Evolutionary conservation across 1,140 invertebrate genomes (phyloP), one percentile per base, ranked within the genome.

Genomic region (Philaenus spumarius): DNA sequence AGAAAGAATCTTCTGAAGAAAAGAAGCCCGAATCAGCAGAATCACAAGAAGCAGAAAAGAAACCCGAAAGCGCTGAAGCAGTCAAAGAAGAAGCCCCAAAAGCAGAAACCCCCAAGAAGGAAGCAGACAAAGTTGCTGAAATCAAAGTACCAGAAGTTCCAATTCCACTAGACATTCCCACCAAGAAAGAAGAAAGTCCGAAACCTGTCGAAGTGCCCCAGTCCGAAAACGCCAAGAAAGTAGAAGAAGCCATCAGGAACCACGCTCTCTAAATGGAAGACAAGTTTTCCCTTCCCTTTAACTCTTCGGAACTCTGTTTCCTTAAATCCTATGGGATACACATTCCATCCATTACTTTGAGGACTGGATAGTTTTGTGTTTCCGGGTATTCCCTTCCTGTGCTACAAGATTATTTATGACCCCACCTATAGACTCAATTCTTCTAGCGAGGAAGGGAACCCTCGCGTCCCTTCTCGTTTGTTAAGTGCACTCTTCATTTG

Each of bases 361-460:
- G 9, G 26, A 4, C 3, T 4, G 26, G 26, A 30, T 30, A 30
- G 26, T 30, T 30, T 30, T 30, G 26, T 30, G 26, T 30, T n/a
- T 30, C 26, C 26, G 26, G 9, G 26, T 4, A 34, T 22, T 50
- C 52, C 59, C 59, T 51, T 43, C 54, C 59, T 56, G 37, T 53
- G 30, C 59, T 56, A 60, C 37, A 37, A 56, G 59, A 55, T 55
- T 43, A 45, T 55, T 45, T 55, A 59, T 40, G 52, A 54, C 58
- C n/a, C 42, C 26, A 59, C 35, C 39, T 43, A 43, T 23, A 43
- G 47, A 35, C 50, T 55, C 17, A 22, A 12, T 17, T 51, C 59
- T 60, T 46, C 59, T 60, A 60, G 59, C 53, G 45, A 43, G 59
- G 47, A 46, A 45, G 59, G 59, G 53, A 56, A 23, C n/a, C 24